These are phyloP conservation scores for Pseudorhombus dupliciocellatus DNA, from an alignment of 2,113 vertebrate species.

Conservation along the genomic window DNA sequence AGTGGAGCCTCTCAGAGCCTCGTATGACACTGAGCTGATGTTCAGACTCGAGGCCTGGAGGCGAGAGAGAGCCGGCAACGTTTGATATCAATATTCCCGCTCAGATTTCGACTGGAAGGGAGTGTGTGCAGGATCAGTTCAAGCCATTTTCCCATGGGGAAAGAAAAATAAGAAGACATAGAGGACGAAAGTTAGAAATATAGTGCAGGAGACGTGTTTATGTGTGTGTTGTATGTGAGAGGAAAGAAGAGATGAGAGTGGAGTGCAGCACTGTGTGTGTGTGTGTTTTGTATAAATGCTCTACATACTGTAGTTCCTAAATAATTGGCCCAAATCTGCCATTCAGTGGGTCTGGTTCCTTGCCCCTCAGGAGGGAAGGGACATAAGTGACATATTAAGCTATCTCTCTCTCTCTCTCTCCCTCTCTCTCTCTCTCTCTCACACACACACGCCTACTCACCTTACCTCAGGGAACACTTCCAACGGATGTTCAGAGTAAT, in stretches of 20 bases:
- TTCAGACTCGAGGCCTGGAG: conserved; percentile 18
- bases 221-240: conserved; percentile 18
- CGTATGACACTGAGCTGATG: conserved; percentile 48
- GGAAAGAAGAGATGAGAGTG: not conserved
- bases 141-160: conserved; percentile 29
- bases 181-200: conserved; percentile 40
- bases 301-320: conserved; percentile 41
- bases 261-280: conserved; percentile 30
- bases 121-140: conserved; percentile 44
- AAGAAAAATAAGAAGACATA: not conserved
- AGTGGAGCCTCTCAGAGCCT: conserved; percentile 18
- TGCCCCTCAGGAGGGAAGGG: conserved; percentile 37
- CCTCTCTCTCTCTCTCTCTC: conserved; percentile 19
- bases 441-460: conserved; percentile 14
- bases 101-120: conserved; percentile 27
- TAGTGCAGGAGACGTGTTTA: conserved; percentile 26
- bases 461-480: conserved; percentile 44
- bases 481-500: conserved; percentile 58
- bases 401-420: conserved; percentile 8
- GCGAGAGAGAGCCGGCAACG: conserved; percentile 4
- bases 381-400: conserved; percentile 63
- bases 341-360: conserved; percentile 48
- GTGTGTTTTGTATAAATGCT: conserved; percentile 30
- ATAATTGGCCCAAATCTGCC: conserved; percentile 82
- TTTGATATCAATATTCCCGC: conserved; percentile 53